These are phyloP conservation scores for Oligia strigilis DNA, from an alignment of 2,888 invertebrate species.

Conservation along the genomic window DNA sequence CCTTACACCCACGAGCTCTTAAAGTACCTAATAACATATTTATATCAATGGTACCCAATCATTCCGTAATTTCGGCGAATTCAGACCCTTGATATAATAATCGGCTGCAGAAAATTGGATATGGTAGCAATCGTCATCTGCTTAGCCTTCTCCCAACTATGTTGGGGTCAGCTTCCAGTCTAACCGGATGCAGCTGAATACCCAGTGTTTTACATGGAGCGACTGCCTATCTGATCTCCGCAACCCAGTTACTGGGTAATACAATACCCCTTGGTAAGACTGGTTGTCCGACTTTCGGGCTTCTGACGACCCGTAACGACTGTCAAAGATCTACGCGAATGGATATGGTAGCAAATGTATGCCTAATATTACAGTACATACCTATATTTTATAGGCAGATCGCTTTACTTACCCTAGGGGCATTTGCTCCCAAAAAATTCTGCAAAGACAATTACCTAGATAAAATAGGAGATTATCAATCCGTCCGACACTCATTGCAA, in stretches of 20 bases:
- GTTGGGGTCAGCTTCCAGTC: no score
- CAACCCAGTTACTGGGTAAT: no score
- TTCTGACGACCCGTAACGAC: no score
- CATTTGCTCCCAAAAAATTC: neutral
- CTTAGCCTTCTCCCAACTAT: no score
- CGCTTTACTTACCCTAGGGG: neutral
- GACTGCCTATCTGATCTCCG: no score
- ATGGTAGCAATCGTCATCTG: neutral
- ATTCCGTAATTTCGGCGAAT: slow-evolving; percentile 14
- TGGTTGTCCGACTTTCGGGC: no score
- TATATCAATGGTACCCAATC: slow-evolving; percentile 3
- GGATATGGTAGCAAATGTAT: no score
- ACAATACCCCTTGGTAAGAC: no score
- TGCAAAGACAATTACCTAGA: neutral
- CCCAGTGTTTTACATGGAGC: no score
- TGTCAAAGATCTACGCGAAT: no score
- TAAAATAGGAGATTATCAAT: neutral
- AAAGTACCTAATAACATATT: neutral
- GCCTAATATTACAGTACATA: no score
- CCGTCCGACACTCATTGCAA: neutral
- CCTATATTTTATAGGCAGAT: neutral
- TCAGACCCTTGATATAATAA: neutral
- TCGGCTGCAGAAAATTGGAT: neutral
- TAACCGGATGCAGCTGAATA: no score
- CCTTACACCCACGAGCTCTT: slow-evolving; percentile 18